Conservation (phyloP, 2,113 vertebrate genomes). For the Prolemur simus region DNA sequence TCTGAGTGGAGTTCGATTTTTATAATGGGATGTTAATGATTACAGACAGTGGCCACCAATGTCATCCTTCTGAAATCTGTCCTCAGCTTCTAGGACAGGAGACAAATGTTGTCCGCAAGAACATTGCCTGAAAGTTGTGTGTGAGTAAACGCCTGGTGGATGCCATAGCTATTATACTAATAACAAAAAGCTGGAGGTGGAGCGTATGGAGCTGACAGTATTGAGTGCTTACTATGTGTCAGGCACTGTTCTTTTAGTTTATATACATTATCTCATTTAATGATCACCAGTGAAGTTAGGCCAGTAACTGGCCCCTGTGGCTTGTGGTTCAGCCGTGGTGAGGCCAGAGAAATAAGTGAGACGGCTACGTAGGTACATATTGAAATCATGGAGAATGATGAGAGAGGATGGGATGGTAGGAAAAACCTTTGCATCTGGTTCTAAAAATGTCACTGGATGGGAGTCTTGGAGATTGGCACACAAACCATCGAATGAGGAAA, state of each 20-base stretch:
- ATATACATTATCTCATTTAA: background rate
- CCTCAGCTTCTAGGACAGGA: background rate
- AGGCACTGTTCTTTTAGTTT: background rate
- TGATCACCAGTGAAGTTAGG: background rate
- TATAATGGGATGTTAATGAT: background rate
- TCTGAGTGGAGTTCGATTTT: background rate
- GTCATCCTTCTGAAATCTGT: background rate
- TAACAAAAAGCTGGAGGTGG: background rate
- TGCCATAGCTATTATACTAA: background rate
- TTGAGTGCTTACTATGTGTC: accelerated
- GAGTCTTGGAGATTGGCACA: background rate
- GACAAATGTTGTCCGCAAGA: background rate
- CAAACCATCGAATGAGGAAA: background rate
- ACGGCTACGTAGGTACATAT: background rate
- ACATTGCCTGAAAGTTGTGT: background rate
- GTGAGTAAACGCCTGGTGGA: background rate
- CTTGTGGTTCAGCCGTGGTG: background rate
- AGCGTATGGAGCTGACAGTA: accelerated
- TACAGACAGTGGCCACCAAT: background rate
- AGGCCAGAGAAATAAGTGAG: background rate
- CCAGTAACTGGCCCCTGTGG: background rate
- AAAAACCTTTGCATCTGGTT: background rate
- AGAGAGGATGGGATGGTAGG: background rate
- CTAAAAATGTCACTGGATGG: background rate
- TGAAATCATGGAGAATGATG: background rate